Evolutionary conservation across 2,888 invertebrate species (phyloP).

Genomic region (Athalia circularis): DNA sequence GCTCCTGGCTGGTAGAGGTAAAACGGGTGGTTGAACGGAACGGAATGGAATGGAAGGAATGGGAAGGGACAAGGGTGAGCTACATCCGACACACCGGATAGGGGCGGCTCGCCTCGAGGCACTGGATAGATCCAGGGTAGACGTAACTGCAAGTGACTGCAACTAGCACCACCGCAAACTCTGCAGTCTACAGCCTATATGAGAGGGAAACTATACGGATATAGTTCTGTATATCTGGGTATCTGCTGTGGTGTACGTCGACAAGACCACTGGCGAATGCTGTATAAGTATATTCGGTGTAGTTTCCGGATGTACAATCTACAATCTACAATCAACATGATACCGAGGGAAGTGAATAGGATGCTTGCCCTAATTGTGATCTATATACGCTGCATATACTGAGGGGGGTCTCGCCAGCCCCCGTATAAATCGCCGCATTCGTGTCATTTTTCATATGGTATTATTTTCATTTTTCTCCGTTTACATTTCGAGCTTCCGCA

Average conservation of each 20-base stretch:
- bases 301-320: not conserved
- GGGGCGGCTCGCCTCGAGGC: not conserved
- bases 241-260: not conserved
- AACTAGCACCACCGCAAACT: slow-evolving; percentile 24
- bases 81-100: slow-evolving; percentile 20
- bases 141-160: slow-evolving; percentile 40
- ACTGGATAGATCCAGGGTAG: slow-evolving; percentile 25
- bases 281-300: not conserved
- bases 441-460: too few relatives aligned
- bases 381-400: not conserved
- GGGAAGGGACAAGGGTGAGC: slow-evolving; percentile 7
- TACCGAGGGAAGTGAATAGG: slow-evolving; percentile 11
- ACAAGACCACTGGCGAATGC: not conserved
- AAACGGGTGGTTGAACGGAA: slow-evolving; percentile 18
- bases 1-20: slow-evolving; percentile 5
- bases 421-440: too few relatives aligned
- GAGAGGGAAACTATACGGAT: not conserved
- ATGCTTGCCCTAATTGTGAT: slow-evolving; percentile 26
- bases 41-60: slow-evolving; percentile 1
- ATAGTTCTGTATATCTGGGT: slow-evolving; percentile 15
- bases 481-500: too few relatives aligned
- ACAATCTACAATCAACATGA: slow-evolving; percentile 1
- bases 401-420: not conserved
- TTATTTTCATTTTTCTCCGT: too few relatives aligned
- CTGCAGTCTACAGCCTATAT: slow-evolving; percentile 18